phyloP scores from a whole-genome alignment of 2,888 invertebrate genomes.

The Ashinkailepas kermadecensis region DNA sequence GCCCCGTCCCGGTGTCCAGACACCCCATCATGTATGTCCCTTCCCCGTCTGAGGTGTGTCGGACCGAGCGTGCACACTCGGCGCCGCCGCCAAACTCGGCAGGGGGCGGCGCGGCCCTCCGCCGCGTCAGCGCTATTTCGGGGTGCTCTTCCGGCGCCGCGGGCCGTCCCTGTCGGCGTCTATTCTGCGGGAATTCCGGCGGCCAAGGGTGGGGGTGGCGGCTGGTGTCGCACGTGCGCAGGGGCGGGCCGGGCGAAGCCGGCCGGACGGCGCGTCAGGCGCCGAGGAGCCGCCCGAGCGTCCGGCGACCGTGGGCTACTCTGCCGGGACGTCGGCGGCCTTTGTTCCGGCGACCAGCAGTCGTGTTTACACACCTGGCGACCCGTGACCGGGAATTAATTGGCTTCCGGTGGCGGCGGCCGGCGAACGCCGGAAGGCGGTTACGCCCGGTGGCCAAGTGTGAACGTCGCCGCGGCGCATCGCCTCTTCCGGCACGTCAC shows the following conservation, averaged over 20 bases:
- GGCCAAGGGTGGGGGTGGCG: background rate
- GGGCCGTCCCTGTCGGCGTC: background rate
- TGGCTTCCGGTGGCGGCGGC: background rate
- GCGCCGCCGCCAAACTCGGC: no score
- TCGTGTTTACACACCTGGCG: background rate
- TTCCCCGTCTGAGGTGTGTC: no score
- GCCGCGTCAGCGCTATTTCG: background rate
- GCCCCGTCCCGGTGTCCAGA: no score
- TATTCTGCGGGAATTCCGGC: background rate
- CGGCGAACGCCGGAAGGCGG: background rate
- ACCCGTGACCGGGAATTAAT: background rate
- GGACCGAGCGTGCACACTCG: no score
- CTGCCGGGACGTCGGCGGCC: background rate
- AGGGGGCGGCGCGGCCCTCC: no score
- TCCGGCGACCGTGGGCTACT: background rate
- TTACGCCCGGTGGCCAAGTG: background rate
- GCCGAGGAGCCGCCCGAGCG: no score
- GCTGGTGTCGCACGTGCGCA: background rate
- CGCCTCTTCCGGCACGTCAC: background rate
- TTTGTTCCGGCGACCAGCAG: background rate
- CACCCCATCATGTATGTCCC: no score
- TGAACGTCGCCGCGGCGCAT: constrained; percentile 6
- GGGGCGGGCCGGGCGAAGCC: no score
- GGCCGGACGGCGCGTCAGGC: no score
- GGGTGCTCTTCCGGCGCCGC: background rate